phyloP scores from a whole-genome alignment of 2,797 vertebrate species.

The Bovichtus diacanthus region DNA sequence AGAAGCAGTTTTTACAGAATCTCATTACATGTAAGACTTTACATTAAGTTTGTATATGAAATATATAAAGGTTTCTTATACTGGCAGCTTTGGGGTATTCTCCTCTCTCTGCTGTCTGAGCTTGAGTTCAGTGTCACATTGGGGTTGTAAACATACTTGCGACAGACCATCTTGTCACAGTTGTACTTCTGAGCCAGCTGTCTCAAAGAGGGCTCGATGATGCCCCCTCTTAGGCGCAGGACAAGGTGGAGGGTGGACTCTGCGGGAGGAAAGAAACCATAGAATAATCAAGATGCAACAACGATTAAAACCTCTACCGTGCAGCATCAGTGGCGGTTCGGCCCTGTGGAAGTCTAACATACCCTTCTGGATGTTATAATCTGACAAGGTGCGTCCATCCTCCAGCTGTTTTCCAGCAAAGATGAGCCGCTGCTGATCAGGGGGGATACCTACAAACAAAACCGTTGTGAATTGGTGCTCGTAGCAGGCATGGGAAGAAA shows the following conservation, averaged over 20 bases:
- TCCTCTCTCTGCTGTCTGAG: background rate
- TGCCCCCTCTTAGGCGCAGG: slow-evolving; percentile 89
- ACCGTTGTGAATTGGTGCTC: background rate
- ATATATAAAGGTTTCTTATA: background rate
- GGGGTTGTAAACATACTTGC: slow-evolving; percentile 81
- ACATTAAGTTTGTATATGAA: background rate
- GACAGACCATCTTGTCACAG: slow-evolving; percentile 93
- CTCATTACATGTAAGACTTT: background rate
- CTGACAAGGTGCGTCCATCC: slow-evolving; percentile 89
- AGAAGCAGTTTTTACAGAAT: background rate
- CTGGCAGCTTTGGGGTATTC: background rate
- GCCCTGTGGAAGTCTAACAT: background rate
- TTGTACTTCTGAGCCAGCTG: slow-evolving; percentile 92
- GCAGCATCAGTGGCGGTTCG: background rate
- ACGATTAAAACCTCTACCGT: no score
- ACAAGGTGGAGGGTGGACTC: slow-evolving; percentile 89
- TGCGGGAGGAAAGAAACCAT: slow-evolving; percentile 16
- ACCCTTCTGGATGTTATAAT: slow-evolving; percentile 92
- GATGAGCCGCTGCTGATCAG: slow-evolving; percentile 90
- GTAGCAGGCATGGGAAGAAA: background rate
- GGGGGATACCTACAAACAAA: slow-evolving; percentile 85
- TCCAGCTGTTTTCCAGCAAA: slow-evolving; percentile 90
- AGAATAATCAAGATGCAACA: background rate
- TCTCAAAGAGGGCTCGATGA: slow-evolving; percentile 90
- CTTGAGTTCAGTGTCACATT: no score